Conservation (phyloP, 2,797 vertebrate genomes). For the Gymnodraco acuticeps region DNA sequence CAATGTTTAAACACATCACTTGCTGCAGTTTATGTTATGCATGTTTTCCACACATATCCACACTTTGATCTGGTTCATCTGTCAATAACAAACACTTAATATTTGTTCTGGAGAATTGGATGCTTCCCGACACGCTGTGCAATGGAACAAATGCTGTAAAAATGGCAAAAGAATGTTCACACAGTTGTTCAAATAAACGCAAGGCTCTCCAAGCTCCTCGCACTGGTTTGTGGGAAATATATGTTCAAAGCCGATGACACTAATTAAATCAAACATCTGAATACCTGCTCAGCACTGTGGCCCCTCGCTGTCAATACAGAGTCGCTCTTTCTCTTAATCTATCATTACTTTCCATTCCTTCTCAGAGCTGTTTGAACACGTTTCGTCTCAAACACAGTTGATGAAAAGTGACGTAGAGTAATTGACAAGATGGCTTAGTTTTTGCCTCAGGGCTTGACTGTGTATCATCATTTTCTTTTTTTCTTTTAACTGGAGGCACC, state of each 20-base stretch:
- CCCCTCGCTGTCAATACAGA: constrained; percentile 20
- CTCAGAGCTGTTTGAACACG: constrained; percentile 10
- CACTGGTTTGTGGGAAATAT: constrained; percentile 20
- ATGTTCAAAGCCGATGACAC: constrained; percentile 30
- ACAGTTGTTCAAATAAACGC: neutral
- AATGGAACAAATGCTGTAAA: constrained; percentile 41
- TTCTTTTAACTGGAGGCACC: neutral
- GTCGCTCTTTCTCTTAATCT: constrained; percentile 5
- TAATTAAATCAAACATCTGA: constrained; percentile 46
- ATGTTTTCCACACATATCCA: neutral
- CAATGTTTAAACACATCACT: neutral
- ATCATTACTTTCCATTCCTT: constrained; percentile 18
- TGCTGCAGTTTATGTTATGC: no score
- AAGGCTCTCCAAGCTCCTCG: neutral
- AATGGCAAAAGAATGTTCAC: neutral
- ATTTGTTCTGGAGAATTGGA: constrained; percentile 32
- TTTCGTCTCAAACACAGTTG: constrained; percentile 14
- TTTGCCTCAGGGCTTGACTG: neutral
- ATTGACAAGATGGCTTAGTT: constrained; percentile 2
- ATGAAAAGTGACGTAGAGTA: constrained; percentile 20
- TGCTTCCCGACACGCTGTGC: constrained; percentile 25
- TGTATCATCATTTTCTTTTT: neutral
- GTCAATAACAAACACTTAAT: constrained; percentile 11
- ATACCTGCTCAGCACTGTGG: constrained; percentile 27
- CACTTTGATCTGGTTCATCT: constrained; percentile 17